A percentile compares a stretch with the other conserved stretches of the same genome.
Evolutionary conservation across 2,888 invertebrate genomes (phyloP).

Genomic region (Copidosoma aretas): DNA sequence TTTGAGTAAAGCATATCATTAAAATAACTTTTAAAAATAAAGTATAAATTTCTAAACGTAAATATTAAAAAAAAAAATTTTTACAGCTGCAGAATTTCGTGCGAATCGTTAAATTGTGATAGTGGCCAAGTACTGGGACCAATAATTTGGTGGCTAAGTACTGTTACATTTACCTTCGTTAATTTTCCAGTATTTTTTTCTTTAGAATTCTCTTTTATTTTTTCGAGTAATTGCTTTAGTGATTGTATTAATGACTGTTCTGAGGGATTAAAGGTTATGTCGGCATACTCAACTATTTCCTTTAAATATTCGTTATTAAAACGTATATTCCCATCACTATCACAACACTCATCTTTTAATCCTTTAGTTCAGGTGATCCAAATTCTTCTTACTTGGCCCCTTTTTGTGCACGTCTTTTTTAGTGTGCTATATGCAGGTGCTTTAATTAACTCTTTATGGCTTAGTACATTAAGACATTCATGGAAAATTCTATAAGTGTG

Average conservation of each 20-base stretch:
- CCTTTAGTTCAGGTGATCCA: conserved; percentile 23
- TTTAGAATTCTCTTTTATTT: conserved; percentile 34
- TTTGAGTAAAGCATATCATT: too few species aligned
- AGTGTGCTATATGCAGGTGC: conserved; percentile 4
- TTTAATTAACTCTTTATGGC: conserved; percentile 3
- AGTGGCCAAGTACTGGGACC: too few species aligned
- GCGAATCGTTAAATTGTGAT: too few species aligned
- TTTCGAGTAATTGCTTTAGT: conserved; percentile 17
- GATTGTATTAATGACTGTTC: conserved; percentile 9
- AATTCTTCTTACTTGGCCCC: conserved; percentile 9
- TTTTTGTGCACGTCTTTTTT: conserved; percentile 21
- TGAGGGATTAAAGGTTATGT: neutral
- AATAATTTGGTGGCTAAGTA: too few species aligned
- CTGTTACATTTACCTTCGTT: too few species aligned
- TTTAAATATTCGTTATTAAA: conserved; percentile 1
- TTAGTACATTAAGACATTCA: too few species aligned
- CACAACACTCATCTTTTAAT: conserved; percentile 5
- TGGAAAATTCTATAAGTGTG: too few species aligned
- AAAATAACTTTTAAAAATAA: too few species aligned
- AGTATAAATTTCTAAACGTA: too few species aligned
- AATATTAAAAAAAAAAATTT: too few species aligned
- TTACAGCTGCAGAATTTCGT: too few species aligned
- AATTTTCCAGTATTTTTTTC: conserved; percentile 38
- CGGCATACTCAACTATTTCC: conserved; percentile 4
- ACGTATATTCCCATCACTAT: conserved; percentile 8